These are phyloP conservation scores for Otolemur crassicaudatus DNA, from an alignment of 2,797 vertebrate genomes.

Conservation along the genomic window DNA sequence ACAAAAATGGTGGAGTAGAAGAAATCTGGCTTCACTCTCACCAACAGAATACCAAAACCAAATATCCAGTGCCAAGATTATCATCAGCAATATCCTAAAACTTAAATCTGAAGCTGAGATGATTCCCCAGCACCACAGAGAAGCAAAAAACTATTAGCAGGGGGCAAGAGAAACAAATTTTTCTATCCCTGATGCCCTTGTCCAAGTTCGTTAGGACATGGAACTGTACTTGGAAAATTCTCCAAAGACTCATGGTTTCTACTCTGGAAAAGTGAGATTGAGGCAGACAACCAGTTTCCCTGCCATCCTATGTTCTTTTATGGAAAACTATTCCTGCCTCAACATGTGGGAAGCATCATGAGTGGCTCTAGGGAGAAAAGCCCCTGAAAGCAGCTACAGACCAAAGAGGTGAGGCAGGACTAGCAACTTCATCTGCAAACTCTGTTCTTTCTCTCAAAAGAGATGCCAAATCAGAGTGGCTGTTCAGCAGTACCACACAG, in stretches of 20 bases:
- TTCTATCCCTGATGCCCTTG: background rate
- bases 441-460: background rate
- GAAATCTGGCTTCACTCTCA: background rate
- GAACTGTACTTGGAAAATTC: background rate
- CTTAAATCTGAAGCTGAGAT: background rate
- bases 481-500: background rate
- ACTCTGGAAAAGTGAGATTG: background rate
- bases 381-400: background rate
- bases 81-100: background rate
- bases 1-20: background rate
- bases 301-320: background rate
- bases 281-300: background rate
- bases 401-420: background rate
- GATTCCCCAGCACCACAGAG: background rate
- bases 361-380: background rate
- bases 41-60: background rate
- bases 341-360: background rate
- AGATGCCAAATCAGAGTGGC: background rate
- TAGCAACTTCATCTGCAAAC: background rate
- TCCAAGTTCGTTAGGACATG: background rate
- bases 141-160: background rate
- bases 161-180: background rate
- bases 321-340: background rate
- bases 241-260: background rate
- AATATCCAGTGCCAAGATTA: background rate